phyloP scores from a whole-genome alignment of 1,140 invertebrate genomes.

The Dermatophagoides farinae region DNA sequence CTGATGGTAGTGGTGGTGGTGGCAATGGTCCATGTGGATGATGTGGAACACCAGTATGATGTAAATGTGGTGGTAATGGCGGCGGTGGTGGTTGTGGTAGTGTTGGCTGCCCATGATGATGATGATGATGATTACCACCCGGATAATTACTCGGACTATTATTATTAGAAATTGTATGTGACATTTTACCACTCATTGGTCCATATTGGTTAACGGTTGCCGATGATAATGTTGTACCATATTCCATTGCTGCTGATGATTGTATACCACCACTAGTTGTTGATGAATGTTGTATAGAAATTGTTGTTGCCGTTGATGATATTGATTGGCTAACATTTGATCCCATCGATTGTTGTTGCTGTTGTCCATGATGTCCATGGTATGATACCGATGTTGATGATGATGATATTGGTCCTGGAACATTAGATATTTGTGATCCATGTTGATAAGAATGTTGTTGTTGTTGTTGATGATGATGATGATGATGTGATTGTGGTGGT shows the following conservation, averaged over 20 bases:
- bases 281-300: not conserved
- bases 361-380: not conserved
- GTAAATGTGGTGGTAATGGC: not conserved
- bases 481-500: too few species aligned
- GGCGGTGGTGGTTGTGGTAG: not conserved
- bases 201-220: too few species aligned
- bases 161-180: too few species aligned
- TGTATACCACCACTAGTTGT: too few species aligned
- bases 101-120: not conserved
- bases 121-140: not conserved
- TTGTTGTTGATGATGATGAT: too few species aligned
- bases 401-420: not conserved
- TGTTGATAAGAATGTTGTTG: too few species aligned
- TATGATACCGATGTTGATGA: not conserved
- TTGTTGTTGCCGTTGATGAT: not conserved
- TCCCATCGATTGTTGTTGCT: not conserved
- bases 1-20: not conserved
- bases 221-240: too few species aligned
- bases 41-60: not conserved
- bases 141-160: not conserved
- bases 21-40: not conserved
- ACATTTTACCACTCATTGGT: too few species aligned
- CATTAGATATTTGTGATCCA: not conserved
- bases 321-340: not conserved
- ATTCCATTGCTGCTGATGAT: too few species aligned